Percentiles rank a stretch among this genome's conserved stretches.
These are phyloP conservation scores for Tachycineta bicolor DNA, from an alignment of 2,113 vertebrate genomes.

Conservation along the genomic window DNA sequence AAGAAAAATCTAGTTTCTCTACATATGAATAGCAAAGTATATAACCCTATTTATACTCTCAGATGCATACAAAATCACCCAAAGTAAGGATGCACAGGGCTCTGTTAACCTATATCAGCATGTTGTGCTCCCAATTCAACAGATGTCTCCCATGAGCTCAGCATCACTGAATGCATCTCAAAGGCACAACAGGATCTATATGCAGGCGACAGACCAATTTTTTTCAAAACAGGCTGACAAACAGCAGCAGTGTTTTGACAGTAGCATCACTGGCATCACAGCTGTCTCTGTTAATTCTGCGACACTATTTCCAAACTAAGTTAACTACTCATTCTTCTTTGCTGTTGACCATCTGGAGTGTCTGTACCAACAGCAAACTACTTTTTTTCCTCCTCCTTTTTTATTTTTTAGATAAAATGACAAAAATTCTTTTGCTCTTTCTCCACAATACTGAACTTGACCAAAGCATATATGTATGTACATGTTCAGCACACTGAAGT, in stretches of 20 bases:
- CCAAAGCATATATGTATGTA: background rate
- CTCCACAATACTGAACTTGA: background rate
- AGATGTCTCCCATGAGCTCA: background rate
- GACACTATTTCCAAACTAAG: background rate
- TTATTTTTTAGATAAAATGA: background rate
- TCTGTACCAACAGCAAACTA: background rate
- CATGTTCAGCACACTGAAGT: background rate
- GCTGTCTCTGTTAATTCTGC: background rate
- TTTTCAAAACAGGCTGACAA: background rate
- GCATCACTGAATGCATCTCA: background rate
- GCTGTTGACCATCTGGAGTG: background rate
- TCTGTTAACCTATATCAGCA: background rate
- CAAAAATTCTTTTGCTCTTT: background rate
- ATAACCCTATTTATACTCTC: background rate
- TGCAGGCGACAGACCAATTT: background rate
- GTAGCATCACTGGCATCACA: background rate
- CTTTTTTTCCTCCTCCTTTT: fast-evolving
- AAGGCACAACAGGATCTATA: background rate
- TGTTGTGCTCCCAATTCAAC: background rate
- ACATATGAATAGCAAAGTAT: background rate
- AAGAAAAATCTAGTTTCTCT: background rate
- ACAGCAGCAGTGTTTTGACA: background rate
- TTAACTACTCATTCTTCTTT: background rate
- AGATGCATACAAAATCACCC: background rate
- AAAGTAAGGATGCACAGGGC: background rate